These are phyloP conservation scores for Trichogramma dendrolimi DNA, from an alignment of 2,888 invertebrate species.

Conservation along the genomic window DNA sequence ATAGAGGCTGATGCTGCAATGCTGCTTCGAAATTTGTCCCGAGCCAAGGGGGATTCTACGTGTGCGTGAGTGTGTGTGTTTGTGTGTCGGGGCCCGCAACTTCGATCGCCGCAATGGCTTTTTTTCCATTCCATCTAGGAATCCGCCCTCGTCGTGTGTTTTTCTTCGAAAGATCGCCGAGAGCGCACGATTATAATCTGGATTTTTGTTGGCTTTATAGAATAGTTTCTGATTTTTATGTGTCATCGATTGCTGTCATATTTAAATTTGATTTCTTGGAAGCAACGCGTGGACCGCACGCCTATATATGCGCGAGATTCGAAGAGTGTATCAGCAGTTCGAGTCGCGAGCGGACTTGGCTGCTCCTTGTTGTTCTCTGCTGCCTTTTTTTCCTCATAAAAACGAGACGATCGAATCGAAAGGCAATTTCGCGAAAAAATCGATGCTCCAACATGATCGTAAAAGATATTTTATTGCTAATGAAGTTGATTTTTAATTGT, in stretches of 20 bases:
- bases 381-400: slow-evolving; percentile 1
- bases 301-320: too few relatives aligned
- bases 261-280: slow-evolving; percentile 28
- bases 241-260: slow-evolving; percentile 26
- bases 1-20: too few relatives aligned
- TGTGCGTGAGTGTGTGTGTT: too few relatives aligned
- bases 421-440: slow-evolving; percentile 2
- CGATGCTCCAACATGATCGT: slow-evolving; percentile 9
- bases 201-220: slow-evolving; percentile 19
- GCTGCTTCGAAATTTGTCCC: too few relatives aligned
- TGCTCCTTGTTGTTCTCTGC: too few relatives aligned
- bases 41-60: too few relatives aligned
- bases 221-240: slow-evolving; percentile 19
- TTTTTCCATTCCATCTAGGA: not conserved
- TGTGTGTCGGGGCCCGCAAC: too few relatives aligned
- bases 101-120: not conserved
- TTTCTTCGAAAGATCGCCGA: too few relatives aligned
- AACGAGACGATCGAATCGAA: slow-evolving; percentile 16
- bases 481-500: slow-evolving; percentile 15
- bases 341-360: too few relatives aligned
- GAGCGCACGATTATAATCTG: too few relatives aligned
- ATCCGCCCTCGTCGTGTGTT: not conserved
- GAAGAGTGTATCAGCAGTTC: too few relatives aligned
- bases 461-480: slow-evolving; percentile 22
- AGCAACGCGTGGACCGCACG: not conserved